Evolutionary conservation across 2,113 vertebrate genomes (phyloP), one percentile per base, ranked within the genome.

Genomic region (Mesoclemmys tuberculata): DNA sequence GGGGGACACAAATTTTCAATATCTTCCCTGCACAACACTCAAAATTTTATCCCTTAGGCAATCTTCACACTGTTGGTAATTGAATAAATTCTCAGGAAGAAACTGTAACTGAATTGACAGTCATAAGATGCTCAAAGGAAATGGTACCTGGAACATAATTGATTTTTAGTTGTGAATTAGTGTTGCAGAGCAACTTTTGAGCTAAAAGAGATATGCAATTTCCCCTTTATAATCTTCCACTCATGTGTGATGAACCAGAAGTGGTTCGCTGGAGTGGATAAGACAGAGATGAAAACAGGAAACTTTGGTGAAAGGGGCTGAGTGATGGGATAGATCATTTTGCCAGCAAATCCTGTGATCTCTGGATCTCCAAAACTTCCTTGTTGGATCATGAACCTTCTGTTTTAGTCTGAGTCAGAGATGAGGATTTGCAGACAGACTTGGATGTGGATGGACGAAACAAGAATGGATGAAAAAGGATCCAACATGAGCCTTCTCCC

Each of bases 111-210:
- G 19, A 27, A 3, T 41, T 54, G 18, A 18, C 44, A 44, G 3
- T 31, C 10, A 61, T 2, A 71, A 27, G 13, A 31, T 8, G 8
- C 9, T 87, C 14, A 21, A 29, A 52, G 10, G 22, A 44, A 85
- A 88, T 75, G 31, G 21, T 2, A 89, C 16, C 3, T 31, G 29
- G 2, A 1, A 6, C 24, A 18, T 0, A 0, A n/a, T 74, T 84
- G 19, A 54, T 49, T 88, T 48, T 12, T 26, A 52, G 71, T 41
- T 75, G 22, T 75, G n/a, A 75, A 44, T 8, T 8, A 87, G 19
- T 16, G 22, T 71, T 71, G 41, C 6, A 29, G 87, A 89, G 64
- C 0, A 8, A 3, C 49, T 89, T 87, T 46, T 44, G 64, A 3
- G 44, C 44, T 44, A 51, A 35, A 56, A 35, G 38, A n/a, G 3